Base-by-base conservation (phyloP, 2,797 vertebrate species). In the Psittacula derbiana region DNA sequence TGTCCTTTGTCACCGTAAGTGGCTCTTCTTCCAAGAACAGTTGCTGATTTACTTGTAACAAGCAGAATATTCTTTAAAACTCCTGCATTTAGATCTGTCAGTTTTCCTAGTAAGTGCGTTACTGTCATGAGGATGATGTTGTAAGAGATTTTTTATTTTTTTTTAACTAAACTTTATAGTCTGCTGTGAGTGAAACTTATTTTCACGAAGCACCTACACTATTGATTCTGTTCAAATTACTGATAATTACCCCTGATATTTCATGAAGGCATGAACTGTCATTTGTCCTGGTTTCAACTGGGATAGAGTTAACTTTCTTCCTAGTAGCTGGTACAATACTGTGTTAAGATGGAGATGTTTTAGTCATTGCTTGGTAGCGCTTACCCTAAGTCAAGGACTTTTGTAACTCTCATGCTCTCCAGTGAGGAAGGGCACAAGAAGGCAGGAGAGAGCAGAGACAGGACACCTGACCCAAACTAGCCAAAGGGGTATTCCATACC, bases 1-100 rank as follows among this genome's bases (percentile, higher is more conserved):
- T 99, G 46, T 99, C 99, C 74, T 99, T 99, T 97, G 99, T 99
- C 75, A 99, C 99, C 57, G 99, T 99, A 97, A 98, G 97, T 98
- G 20, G 20, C 41, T 65, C 8, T 70, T 79, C 49, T 89, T 89
- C 38, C 21, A 66, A 57, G 23, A 47, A 10, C 27, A 4, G 67
- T 88, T 81, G 25, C 38, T 87, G 16, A 44, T 55, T 85, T 62
- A 73, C 60, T 58, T 83, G 44, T 67, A 75, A 67, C 13, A 85
- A 58, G 23, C 8, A 62, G 40, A 92, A 23, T 73, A 31, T 65
- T 76, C 25, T 71, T 82, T 33, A 76, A 79, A 79, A 18, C 19
- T 73, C 17, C 5, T 60, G 4, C 58, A 12, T 78, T 83, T 73
- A 90, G 16, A 11, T 72, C 18, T 70, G 53, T 71, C 16, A 25